Evolutionary conservation across 2,113 vertebrate genomes (phyloP).

Genomic region (Sylvilagus bachmani): DNA sequence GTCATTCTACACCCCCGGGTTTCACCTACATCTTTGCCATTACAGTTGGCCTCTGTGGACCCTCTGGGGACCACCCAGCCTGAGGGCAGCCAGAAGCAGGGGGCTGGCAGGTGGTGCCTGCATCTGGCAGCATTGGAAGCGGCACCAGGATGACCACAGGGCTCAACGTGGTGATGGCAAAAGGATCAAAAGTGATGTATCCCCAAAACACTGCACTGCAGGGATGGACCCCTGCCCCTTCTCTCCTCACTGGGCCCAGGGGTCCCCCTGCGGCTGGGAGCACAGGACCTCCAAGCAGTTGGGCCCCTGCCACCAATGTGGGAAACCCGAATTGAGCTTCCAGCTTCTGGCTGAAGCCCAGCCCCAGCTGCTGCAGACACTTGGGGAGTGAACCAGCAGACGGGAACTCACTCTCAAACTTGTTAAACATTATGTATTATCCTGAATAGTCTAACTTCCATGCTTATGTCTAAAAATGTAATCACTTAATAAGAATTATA

Average conservation of each 20-base stretch:
- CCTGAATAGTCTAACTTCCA: background rate
- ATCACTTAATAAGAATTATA: background rate
- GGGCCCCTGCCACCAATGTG: no score
- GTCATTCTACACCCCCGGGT: background rate
- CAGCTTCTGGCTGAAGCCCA: no score
- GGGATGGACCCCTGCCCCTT: background rate
- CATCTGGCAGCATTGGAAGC: background rate
- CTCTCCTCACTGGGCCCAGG: background rate
- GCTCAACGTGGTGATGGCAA: background rate
- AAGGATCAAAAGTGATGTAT: background rate
- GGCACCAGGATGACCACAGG: background rate
- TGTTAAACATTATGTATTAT: no score
- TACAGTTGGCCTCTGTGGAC: background rate
- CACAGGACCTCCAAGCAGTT: no score
- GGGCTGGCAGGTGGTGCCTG: background rate
- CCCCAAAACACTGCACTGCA: background rate
- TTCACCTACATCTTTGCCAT: background rate
- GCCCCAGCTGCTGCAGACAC: no score
- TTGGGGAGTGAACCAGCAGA: no score
- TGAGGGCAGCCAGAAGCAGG: background rate
- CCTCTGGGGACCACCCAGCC: background rate
- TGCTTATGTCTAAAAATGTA: background rate
- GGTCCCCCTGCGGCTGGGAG: no score
- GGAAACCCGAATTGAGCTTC: no score
- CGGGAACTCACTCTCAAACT: no score